Conservation (phyloP, 2,113 vertebrate genomes). For the Ellobius talpinus region DNA sequence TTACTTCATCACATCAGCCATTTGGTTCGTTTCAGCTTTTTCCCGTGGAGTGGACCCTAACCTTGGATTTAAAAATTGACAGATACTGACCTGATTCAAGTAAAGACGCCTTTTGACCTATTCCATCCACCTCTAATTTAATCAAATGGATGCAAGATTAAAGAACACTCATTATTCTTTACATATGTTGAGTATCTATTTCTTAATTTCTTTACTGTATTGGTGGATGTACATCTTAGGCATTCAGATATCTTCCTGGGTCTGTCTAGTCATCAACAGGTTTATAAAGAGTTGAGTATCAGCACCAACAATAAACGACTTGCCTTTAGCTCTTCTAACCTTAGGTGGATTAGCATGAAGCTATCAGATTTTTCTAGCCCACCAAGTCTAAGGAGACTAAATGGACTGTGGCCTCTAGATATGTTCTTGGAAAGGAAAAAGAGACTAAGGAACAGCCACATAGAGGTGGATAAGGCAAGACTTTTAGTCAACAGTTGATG, state of each 20-base stretch:
- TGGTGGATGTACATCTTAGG: neutral
- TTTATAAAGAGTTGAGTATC: neutral
- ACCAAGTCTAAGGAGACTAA: neutral
- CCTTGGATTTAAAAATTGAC: constrained; percentile 80
- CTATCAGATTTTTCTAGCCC: neutral
- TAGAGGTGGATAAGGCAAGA: neutral
- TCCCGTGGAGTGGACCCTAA: constrained; percentile 53
- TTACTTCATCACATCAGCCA: constrained; percentile 57
- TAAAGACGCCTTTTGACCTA: neutral
- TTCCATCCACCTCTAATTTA: neutral
- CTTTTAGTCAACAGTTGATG: neutral
- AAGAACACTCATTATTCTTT: neutral
- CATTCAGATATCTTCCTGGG: neutral
- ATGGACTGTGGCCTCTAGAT: neutral
- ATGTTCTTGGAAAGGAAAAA: neutral
- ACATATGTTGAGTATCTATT: neutral
- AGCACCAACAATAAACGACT: neutral
- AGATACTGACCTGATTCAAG: constrained; percentile 11
- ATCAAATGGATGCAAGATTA: constrained; percentile 51
- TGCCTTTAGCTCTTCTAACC: neutral
- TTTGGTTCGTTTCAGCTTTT: constrained; percentile 64
- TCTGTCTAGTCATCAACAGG: neutral
- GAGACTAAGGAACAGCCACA: neutral
- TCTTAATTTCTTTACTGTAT: constrained; percentile 7
- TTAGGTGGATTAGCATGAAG: constrained; percentile 3